Conservation (phyloP, 2,113 vertebrate genomes). For the Dipodomys ordii region DNA sequence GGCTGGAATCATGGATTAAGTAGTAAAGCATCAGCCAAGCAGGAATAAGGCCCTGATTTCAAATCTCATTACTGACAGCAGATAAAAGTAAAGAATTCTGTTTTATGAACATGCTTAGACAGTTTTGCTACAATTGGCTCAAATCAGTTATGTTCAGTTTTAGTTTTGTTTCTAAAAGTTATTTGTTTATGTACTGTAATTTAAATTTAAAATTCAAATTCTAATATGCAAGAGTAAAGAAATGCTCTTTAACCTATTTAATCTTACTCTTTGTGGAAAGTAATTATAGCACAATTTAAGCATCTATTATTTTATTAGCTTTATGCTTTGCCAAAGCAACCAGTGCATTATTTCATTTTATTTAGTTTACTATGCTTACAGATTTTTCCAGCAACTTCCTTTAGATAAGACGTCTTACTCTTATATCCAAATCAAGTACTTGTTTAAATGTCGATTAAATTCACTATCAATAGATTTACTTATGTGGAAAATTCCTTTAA, state of each 20-base stretch:
- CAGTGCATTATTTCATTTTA: neutral
- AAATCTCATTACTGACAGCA: too few relatives aligned
- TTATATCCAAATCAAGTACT: neutral
- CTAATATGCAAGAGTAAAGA: neutral
- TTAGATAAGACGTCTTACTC: neutral
- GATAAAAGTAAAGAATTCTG: neutral
- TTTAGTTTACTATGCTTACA: neutral
- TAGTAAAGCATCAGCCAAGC: too few relatives aligned
- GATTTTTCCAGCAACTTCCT: neutral
- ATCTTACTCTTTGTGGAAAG: neutral
- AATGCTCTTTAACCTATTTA: neutral
- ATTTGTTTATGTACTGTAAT: neutral
- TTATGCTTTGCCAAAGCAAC: neutral
- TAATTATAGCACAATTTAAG: neutral
- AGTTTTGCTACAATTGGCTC: neutral
- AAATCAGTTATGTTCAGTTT: neutral
- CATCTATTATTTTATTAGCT: neutral
- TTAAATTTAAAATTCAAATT: conserved; percentile 31
- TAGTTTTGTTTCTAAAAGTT: neutral
- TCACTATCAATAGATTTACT: conserved; percentile 33
- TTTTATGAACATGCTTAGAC: neutral
- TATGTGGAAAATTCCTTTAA: neutral
- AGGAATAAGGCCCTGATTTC: too few relatives aligned
- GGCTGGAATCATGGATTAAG: too few relatives aligned
- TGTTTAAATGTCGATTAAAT: neutral